Conservation (phyloP, 2,797 vertebrate species). For the Channa striata region DNA sequence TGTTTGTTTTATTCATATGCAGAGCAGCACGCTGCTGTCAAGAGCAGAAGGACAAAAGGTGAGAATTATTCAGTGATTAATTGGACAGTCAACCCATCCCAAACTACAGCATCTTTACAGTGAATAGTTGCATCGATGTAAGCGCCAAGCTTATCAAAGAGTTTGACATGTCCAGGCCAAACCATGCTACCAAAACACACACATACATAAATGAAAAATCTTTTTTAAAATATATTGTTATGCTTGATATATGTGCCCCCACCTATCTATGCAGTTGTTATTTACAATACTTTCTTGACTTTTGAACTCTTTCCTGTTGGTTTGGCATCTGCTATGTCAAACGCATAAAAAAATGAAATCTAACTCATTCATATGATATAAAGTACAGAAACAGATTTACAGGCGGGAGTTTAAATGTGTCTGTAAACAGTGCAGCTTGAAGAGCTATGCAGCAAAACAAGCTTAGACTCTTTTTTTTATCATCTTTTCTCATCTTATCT, state of each 20-base stretch:
- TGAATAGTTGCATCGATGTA: constrained; percentile 28
- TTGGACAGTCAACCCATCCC: constrained; percentile 31
- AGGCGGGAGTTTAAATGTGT: constrained; percentile 17
- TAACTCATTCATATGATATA: constrained; percentile 27
- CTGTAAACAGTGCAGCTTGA: constrained; percentile 59
- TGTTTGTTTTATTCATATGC: constrained; percentile 64
- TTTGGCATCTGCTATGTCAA: constrained; percentile 15
- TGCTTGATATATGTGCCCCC: not conserved
- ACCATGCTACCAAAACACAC: constrained; percentile 7
- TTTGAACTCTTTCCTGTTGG: constrained; percentile 4
- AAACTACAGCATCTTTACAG: constrained; percentile 14
- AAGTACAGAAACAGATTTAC: constrained; percentile 34
- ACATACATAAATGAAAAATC: not conserved
- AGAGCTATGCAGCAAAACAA: constrained; percentile 46
- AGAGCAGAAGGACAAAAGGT: constrained; percentile 32
- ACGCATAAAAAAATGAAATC: constrained; percentile 17
- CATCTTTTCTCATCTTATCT: constrained; percentile 28
- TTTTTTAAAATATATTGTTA: not conserved
- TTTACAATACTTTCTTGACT: not conserved
- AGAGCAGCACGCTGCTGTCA: constrained; percentile 37
- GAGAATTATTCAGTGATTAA: constrained; percentile 68
- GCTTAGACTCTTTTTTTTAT: constrained; percentile 29
- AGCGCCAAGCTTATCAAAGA: constrained; percentile 37
- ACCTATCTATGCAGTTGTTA: no score
- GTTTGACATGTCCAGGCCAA: constrained; percentile 59